Evolutionary conservation across 2,888 invertebrate species (phyloP), one percentile per base, ranked within the genome.

Genomic region (Epinotia bilunana): DNA sequence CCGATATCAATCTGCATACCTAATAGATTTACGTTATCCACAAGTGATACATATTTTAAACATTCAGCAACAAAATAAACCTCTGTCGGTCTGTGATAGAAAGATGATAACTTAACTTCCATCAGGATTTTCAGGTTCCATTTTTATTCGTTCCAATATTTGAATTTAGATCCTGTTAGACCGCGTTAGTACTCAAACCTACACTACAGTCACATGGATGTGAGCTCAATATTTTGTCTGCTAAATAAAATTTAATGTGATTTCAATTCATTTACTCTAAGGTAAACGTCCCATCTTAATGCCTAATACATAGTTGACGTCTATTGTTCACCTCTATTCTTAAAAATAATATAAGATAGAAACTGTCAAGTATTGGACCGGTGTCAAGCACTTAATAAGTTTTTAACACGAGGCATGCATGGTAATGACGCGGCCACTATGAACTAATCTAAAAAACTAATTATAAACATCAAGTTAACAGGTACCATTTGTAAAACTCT

Each of bases 141-240:
- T 43, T 46, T 72, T 64, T 64, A 72, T 63, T 39, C 13, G 28
- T 46, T 55, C 46, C 72, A 57, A 64, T 64, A 64, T 72, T 72
- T 72, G 72, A 72, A 64, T 72, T 64, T 64, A 57, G 64, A 58
- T 64, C 23, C 55, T 28, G 23, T 72, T 72, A 64, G 55, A 72
- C 28, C 33, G 60, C 60, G 28, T 6, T 9, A 9, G 18, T 13
- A 16, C 33, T 60, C 28, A 2, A 6, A n/a, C 2, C 13, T 16
- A 60, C 33, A 33, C 60, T 55, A 18, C n/a, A 16, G 11, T 55
- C 16, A 5, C 11, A 18, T 55, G 55, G 18, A 55, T 18, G 5
- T 55, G 7, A 55, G 3, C 4, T 16, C 13, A 49, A 13, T 13
- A 4, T 49, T 49, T 49, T 13, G 13, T 13, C 46, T 13, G 46